Conservation (phyloP, 2,797 vertebrate species). For the Setipinna tenuifilis region DNA sequence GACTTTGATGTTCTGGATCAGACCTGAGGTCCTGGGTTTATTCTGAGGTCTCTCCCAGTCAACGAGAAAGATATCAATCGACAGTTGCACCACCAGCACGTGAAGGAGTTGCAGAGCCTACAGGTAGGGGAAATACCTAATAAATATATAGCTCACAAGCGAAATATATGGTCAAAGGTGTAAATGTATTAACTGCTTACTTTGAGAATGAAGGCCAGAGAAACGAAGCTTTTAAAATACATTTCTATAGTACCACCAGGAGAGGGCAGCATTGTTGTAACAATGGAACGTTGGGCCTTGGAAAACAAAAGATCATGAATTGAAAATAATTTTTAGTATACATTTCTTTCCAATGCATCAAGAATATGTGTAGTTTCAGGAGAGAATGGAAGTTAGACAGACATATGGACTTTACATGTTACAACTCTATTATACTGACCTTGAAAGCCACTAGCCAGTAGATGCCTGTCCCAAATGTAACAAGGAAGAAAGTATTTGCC, state of each 20-base stretch:
- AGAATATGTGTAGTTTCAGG: not conserved
- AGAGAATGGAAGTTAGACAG: not conserved
- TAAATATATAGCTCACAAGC: not conserved
- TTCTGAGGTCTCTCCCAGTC: constrained; percentile 96
- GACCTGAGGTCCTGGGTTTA: constrained; percentile 64
- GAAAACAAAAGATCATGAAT: not conserved
- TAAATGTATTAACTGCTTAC: not conserved
- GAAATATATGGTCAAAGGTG: not conserved
- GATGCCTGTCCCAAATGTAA: not conserved
- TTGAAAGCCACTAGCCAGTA: constrained; percentile 14
- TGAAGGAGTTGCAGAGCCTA: constrained; percentile 92
- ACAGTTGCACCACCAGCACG: constrained; percentile 85
- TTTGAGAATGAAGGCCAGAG: constrained; percentile 16
- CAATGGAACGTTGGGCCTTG: constrained; percentile 5
- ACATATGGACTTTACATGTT: not conserved
- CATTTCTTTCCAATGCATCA: not conserved
- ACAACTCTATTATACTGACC: not conserved
- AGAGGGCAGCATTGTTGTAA: not conserved
- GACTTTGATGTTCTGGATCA: not conserved
- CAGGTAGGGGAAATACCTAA: constrained; percentile 17
- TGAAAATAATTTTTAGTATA: not conserved
- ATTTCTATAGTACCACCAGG: not conserved
- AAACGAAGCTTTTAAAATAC: not conserved
- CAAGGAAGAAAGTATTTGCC: not conserved
- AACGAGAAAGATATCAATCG: constrained; percentile 91